phyloP scores from a whole-genome alignment of 1,140 invertebrate genomes.

The Asbolus verrucosus region DNA sequence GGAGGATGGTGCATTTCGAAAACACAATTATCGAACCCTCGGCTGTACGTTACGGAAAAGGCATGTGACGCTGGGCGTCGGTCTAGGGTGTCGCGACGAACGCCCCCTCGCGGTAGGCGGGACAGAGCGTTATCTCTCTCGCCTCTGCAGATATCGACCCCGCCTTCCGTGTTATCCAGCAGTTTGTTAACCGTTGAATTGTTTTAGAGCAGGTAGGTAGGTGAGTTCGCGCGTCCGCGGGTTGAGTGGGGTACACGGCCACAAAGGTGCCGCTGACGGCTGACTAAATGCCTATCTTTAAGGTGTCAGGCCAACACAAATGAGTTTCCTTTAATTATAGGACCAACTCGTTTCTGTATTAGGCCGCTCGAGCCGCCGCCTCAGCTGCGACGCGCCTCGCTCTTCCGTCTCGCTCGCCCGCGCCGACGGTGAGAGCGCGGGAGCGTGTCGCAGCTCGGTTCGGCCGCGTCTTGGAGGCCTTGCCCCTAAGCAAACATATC shows the following conservation, averaged over 20 bases:
- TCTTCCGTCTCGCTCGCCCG: constrained; percentile 5
- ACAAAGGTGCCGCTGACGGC: constrained; percentile 65
- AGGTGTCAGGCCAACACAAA: constrained; percentile 65
- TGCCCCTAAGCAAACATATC: constrained; percentile 65
- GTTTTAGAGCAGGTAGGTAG: constrained; percentile 63
- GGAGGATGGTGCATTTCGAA: too few relatives aligned
- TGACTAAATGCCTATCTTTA: constrained; percentile 66
- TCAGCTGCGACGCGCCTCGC: constrained; percentile 33
- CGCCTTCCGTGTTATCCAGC: constrained; percentile 51
- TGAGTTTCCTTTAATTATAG: constrained; percentile 66
- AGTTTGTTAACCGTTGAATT: constrained; percentile 54
- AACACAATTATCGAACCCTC: neutral
- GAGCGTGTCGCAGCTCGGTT: constrained; percentile 23
- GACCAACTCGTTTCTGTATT: constrained; percentile 62
- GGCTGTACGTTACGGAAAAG: too few relatives aligned
- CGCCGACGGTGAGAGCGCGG: neutral
- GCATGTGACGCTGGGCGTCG: constrained; percentile 36
- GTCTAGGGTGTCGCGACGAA: constrained; percentile 26
- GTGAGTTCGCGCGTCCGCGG: constrained; percentile 54
- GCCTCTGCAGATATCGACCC: constrained; percentile 50
- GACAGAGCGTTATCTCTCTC: constrained; percentile 48
- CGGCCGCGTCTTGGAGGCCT: constrained; percentile 51
- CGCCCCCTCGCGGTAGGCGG: constrained; percentile 26
- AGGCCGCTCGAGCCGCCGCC: constrained; percentile 49
- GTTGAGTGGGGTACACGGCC: constrained; percentile 49